Percentiles rank a stretch among this genome's conserved stretches.
These are phyloP conservation scores for Arizona elegans DNA, from an alignment of 2,113 vertebrate species.

Conservation along the genomic window DNA sequence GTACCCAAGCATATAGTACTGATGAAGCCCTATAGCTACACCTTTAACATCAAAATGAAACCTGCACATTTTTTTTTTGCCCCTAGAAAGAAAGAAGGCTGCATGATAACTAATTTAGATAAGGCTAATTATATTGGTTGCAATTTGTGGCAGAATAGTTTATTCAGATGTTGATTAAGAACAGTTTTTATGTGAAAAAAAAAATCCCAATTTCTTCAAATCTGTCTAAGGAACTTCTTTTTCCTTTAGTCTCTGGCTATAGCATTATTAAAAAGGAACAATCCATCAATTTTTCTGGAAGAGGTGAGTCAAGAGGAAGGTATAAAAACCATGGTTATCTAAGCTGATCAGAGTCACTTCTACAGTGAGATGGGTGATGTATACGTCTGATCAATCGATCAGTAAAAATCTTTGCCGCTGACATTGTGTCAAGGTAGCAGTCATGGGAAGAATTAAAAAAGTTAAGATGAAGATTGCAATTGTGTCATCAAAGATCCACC, in stretches of 20 bases:
- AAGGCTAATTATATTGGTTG: constrained; percentile 75
- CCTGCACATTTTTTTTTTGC: constrained; percentile 37
- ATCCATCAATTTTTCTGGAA: not conserved
- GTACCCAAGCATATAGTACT: constrained; percentile 71
- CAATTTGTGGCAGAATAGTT: constrained; percentile 54
- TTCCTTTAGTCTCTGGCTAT: constrained; percentile 41
- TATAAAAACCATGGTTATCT: not conserved
- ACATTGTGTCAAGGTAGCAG: not conserved
- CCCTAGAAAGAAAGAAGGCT: constrained; percentile 69
- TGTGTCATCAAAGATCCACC: not conserved
- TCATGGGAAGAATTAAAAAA: not conserved
- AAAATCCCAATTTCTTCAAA: constrained; percentile 48
- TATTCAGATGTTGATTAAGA: constrained; percentile 71
- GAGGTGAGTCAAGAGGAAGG: not conserved
- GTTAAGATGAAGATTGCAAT: not conserved
- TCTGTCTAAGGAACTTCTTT: constrained; percentile 55
- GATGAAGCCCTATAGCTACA: constrained; percentile 69
- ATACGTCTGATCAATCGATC: not conserved
- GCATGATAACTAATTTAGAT: constrained; percentile 82
- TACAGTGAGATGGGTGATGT: not conserved
- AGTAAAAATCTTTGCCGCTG: not conserved
- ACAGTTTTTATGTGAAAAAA: constrained; percentile 69
- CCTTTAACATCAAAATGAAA: constrained; percentile 76
- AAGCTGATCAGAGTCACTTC: not conserved
- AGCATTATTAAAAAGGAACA: constrained; percentile 27